Percentiles rank a stretch among this genome's conserved stretches.
These are phyloP conservation scores for Ophraella communa DNA, from an alignment of 2,888 invertebrate genomes.

Conservation along the genomic window DNA sequence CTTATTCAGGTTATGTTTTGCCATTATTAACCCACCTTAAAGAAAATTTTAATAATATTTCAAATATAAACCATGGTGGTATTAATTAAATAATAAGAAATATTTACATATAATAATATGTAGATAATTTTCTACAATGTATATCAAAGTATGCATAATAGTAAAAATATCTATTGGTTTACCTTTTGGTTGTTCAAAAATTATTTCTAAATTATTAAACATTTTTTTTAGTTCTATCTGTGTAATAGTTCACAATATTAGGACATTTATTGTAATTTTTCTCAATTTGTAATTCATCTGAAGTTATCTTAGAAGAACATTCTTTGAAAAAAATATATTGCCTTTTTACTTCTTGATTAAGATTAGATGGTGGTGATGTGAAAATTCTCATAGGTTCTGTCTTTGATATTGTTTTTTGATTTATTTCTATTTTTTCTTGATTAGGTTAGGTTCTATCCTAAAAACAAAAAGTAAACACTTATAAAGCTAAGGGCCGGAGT, in stretches of 20 bases:
- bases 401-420: neutral
- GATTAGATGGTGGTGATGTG: too few species aligned
- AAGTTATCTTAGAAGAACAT: too few species aligned
- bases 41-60: neutral
- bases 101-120: too few species aligned
- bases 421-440: neutral
- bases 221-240: conserved; percentile 6
- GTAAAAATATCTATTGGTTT: neutral
- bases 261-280: neutral
- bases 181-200: conserved; percentile 22
- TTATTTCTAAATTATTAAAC: conserved; percentile 26
- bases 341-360: neutral
- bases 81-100: too few species aligned
- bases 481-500: neutral
- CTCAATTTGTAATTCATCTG: neutral
- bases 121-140: too few species aligned
- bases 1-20: conserved; percentile 23
- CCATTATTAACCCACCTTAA: conserved; percentile 11
- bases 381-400: too few species aligned
- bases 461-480: neutral
- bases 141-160: too few species aligned
- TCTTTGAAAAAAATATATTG: too few species aligned
- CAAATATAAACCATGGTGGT: neutral
- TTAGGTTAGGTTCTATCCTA: neutral
- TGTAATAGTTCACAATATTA: conserved; percentile 15